Conservation (phyloP, 2,113 vertebrate genomes). For the Brachionichthys hirsutus region DNA sequence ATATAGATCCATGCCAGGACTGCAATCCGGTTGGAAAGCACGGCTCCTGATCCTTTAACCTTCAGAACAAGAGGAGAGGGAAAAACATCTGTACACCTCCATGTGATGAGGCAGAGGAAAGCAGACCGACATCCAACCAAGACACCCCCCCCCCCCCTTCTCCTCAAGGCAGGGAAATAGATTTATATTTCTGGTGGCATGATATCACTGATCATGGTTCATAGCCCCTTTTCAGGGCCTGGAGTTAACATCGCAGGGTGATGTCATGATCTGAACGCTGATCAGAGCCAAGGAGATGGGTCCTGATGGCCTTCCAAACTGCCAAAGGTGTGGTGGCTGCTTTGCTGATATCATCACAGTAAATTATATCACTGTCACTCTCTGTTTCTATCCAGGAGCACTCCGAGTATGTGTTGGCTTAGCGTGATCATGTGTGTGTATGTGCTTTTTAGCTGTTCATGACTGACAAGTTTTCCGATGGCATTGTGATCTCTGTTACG, state of each 20-base stretch:
- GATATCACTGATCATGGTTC: constrained; percentile 83
- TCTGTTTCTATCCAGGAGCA: constrained; percentile 72
- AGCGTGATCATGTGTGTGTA: constrained; percentile 30
- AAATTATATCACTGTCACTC: constrained; percentile 82
- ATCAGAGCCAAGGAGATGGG: constrained; percentile 78
- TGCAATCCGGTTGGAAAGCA: constrained; percentile 76
- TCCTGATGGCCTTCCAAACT: constrained; percentile 80
- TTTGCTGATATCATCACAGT: constrained; percentile 79
- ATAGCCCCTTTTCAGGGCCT: constrained; percentile 78
- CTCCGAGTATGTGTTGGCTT: constrained; percentile 61
- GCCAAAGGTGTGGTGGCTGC: constrained; percentile 75
- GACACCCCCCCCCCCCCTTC: constrained; percentile 56
- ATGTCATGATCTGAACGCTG: constrained; percentile 75
- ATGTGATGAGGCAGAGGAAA: constrained; percentile 64
- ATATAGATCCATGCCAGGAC: constrained; percentile 75
- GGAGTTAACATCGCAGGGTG: constrained; percentile 79
- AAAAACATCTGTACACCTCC: constrained; percentile 66
- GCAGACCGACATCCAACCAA: constrained; percentile 47
- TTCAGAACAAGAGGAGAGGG: constrained; percentile 77
- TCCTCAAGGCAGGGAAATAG: constrained; percentile 80
- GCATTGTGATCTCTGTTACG: constrained; percentile 57
- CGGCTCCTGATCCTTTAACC: constrained; percentile 78
- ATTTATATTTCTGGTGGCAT: constrained; percentile 82
- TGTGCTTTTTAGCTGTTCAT: constrained; percentile 54
- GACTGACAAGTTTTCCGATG: constrained; percentile 69